phyloP scores from a whole-genome alignment of 2,797 vertebrate genomes.

The Botia almorhae region DNA sequence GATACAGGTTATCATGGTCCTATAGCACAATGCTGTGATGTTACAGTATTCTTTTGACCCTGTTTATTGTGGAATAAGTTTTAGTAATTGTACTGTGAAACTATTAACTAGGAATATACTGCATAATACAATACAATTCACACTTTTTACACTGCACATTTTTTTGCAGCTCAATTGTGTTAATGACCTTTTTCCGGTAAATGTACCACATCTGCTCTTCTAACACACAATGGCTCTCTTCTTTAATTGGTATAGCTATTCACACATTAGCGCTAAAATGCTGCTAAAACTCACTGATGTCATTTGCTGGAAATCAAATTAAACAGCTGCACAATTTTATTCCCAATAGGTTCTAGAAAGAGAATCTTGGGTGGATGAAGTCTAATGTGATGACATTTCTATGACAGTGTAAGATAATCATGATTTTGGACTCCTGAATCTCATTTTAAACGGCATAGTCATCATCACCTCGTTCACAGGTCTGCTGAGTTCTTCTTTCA shows the following conservation, averaged over 20 bases:
- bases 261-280: neutral
- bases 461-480: neutral
- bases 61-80: too few relatives aligned
- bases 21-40: too few relatives aligned
- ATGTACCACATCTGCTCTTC: neutral
- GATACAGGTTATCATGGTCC: too few relatives aligned
- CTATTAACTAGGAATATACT: neutral
- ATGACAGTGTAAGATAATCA: neutral
- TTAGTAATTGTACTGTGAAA: neutral
- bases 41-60: too few relatives aligned
- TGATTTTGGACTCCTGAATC: neutral
- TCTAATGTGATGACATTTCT: neutral
- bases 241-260: neutral
- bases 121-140: too few relatives aligned
- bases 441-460: neutral
- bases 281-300: neutral
- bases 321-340: neutral
- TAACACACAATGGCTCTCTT: neutral
- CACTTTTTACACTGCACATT: neutral
- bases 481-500: neutral
- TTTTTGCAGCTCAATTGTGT: neutral
- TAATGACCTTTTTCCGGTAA: neutral
- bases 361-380: neutral
- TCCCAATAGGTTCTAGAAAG: neutral
- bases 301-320: neutral